Conservation (phyloP, 1,140 invertebrate species). For the Drosophila nasuta region DNA sequence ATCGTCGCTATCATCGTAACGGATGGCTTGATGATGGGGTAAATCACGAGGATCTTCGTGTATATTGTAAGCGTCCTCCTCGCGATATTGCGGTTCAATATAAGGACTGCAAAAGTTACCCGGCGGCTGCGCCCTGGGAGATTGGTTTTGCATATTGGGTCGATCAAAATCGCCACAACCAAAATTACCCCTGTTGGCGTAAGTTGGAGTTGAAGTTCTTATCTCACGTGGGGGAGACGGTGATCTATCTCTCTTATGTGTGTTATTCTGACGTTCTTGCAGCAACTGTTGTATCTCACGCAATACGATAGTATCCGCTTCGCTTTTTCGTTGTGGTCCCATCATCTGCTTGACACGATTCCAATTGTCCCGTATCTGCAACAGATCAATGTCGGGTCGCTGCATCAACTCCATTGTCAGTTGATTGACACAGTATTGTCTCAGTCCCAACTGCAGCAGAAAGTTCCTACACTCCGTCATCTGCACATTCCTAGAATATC, state of each 20-base stretch:
- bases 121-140: too few relatives aligned
- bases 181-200: neutral
- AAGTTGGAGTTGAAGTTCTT: constrained; percentile 14
- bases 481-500: neutral
- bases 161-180: neutral
- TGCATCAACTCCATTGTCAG: constrained; percentile 1
- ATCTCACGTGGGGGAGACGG: neutral
- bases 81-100: too few relatives aligned
- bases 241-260: neutral
- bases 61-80: neutral
- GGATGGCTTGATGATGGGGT: too few relatives aligned
- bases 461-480: constrained; percentile 7
- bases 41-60: constrained; percentile 1
- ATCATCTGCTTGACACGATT: neutral
- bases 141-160: neutral
- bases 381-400: neutral
- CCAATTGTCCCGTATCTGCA: constrained; percentile 6
- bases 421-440: neutral
- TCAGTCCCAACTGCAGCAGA: constrained; percentile 4
- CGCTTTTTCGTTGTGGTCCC: constrained; percentile 1
- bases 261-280: neutral
- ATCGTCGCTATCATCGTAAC: too few relatives aligned
- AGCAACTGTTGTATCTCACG: neutral
- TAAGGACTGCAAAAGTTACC: too few relatives aligned
- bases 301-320: constrained; percentile 6